Evolutionary conservation across 1,140 invertebrate species (phyloP).

Genomic region (Euborellia annulipes): DNA sequence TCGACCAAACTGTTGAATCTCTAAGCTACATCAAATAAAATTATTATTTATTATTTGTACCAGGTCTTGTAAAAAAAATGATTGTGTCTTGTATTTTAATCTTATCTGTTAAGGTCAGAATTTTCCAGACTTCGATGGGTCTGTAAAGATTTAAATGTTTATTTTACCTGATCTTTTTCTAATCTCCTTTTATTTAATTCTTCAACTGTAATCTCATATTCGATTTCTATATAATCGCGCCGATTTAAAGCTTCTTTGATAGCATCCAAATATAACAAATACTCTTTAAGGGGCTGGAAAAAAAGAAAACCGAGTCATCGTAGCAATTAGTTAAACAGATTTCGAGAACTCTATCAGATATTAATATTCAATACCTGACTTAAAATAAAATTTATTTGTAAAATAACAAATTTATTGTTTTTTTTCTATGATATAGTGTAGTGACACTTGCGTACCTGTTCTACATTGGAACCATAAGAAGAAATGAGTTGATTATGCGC

Average conservation of each 20-base stretch:
- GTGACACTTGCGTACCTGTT: conserved; percentile 12
- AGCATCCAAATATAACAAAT: conserved; percentile 48
- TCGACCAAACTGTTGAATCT: no score
- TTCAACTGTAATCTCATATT: conserved; percentile 48
- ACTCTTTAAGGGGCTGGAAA: conserved; percentile 44
- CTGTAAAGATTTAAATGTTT: conserved; percentile 8
- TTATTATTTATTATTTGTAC: no score
- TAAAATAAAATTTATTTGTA: no score
- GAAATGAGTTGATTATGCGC: conserved; percentile 34
- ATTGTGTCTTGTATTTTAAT: no score
- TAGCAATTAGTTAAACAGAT: no score
- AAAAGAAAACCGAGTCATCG: background rate
- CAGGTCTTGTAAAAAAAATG: no score
- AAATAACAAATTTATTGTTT: background rate
- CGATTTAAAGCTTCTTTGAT: conserved; percentile 48
- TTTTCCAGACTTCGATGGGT: background rate
- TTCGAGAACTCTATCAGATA: no score
- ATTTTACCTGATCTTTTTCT: conserved; percentile 44
- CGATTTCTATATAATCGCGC: conserved; percentile 49
- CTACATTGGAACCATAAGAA: conserved; percentile 9
- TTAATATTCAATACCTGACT: no score
- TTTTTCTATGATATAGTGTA: no score
- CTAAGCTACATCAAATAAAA: no score
- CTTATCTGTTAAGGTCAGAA: background rate
- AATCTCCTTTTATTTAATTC: conserved; percentile 42